These are phyloP conservation scores for Momotus momota DNA, from an alignment of 2,797 vertebrate genomes.

Conservation along the genomic window DNA sequence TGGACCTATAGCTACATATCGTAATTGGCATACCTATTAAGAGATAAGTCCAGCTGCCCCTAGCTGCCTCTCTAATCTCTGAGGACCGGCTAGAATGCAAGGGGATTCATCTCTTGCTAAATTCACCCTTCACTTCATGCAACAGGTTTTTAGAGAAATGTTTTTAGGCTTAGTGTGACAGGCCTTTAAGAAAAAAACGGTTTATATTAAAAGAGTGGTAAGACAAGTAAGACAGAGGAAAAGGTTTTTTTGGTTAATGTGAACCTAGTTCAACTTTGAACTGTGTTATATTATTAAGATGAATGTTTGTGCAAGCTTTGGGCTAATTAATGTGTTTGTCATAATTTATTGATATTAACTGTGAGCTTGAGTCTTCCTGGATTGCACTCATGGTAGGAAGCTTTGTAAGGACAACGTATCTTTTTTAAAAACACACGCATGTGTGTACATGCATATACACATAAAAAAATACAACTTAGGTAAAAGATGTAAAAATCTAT, in stretches of 20 bases:
- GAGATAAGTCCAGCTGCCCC: too few relatives aligned
- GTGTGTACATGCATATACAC: neutral
- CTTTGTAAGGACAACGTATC: neutral
- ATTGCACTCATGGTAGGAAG: neutral
- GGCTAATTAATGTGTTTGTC: neutral
- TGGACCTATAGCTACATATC: too few relatives aligned
- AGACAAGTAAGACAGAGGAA: neutral
- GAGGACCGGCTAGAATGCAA: too few relatives aligned
- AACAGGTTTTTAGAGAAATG: neutral
- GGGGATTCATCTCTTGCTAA: too few relatives aligned
- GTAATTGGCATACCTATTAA: too few relatives aligned
- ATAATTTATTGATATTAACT: neutral
- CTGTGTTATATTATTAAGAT: neutral
- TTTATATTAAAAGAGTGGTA: neutral
- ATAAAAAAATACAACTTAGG: neutral
- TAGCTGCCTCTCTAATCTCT: too few relatives aligned
- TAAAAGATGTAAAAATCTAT: neutral
- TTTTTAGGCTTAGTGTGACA: neutral
- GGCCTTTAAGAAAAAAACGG: neutral
- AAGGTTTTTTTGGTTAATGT: neutral
- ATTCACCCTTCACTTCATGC: too few relatives aligned
- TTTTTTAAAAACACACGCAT: neutral
- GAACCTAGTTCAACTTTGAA: neutral
- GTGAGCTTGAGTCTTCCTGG: neutral
- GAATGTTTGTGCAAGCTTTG: neutral